These are phyloP conservation scores for Anolis carolinensis DNA, from an alignment of 2,113 vertebrate species.

Conservation along the genomic window DNA sequence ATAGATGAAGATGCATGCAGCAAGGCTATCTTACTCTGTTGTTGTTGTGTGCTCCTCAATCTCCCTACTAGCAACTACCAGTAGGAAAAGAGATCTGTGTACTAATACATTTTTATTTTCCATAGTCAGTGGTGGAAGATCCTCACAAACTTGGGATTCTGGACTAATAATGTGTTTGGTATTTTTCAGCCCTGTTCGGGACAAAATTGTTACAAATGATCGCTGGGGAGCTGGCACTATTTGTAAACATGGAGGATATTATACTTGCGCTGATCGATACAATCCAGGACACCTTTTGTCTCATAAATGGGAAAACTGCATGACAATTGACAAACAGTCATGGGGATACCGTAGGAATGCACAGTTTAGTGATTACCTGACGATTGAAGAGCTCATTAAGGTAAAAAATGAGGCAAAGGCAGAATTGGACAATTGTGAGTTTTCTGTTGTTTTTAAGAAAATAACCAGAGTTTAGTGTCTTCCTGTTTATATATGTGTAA, in stretches of 20 bases:
- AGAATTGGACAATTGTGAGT: neutral
- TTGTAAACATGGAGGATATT: slow-evolving; percentile 90
- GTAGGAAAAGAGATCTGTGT: neutral
- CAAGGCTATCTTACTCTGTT: neutral
- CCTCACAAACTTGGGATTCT: neutral
- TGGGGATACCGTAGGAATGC: slow-evolving; percentile 92
- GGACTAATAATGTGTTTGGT: neutral
- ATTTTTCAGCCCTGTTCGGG: slow-evolving; percentile 85
- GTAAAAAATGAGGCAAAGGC: slow-evolving; percentile 65
- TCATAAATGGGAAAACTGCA: slow-evolving; percentile 97
- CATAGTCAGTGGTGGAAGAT: neutral
- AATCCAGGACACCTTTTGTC: slow-evolving; percentile 87
- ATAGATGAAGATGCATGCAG: neutral
- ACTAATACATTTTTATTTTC: neutral
- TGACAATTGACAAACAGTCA: slow-evolving; percentile 88
- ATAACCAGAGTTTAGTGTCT: neutral
- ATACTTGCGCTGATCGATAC: slow-evolving; percentile 91
- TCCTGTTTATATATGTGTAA: too few species aligned
- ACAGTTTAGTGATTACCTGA: slow-evolving; percentile 81
- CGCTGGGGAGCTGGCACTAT: slow-evolving; percentile 88
- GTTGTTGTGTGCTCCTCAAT: too few species aligned
- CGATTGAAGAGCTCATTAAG: slow-evolving; percentile 81
- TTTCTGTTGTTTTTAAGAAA: neutral
- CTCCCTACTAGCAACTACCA: neutral
- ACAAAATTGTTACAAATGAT: slow-evolving; percentile 94